A percentile compares a stretch with the other conserved stretches of the same genome.
These are phyloP conservation scores for Acanthosepion esculentum DNA, from an alignment of 2,888 invertebrate species.

Conservation along the genomic window DNA sequence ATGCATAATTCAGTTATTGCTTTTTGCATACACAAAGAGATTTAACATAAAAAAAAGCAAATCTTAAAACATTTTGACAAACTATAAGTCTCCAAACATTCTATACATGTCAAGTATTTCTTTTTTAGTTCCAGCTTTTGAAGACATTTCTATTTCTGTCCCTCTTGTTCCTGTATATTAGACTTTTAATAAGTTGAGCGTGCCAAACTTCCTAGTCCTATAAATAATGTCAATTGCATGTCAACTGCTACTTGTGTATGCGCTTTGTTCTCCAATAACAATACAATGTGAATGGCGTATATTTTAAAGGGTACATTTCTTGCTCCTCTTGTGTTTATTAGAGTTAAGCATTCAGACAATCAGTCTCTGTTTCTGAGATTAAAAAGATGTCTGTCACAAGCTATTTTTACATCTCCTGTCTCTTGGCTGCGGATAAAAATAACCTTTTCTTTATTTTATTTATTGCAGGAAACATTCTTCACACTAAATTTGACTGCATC, in stretches of 20 bases:
- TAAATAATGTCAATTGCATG: slow-evolving; percentile 22
- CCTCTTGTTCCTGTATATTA: background rate
- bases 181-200: slow-evolving; percentile 2
- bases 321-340: background rate
- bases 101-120: background rate
- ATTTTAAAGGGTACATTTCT: background rate
- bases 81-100: slow-evolving; percentile 1
- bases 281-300: background rate
- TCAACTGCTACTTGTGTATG: slow-evolving; percentile 17
- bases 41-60: background rate
- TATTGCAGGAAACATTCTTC: background rate
- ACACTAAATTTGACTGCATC: background rate
- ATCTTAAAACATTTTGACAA: background rate
- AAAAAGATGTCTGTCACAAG: background rate
- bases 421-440: background rate
- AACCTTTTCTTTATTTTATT: background rate
- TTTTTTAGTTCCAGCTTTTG: background rate
- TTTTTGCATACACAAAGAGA: background rate
- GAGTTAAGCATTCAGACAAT: background rate
- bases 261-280: background rate
- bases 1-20: background rate
- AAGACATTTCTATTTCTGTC: background rate
- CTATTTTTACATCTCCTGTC: slow-evolving; percentile 21
- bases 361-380: slow-evolving; percentile 4
- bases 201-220: slow-evolving; percentile 33